Evolutionary conservation across 2,888 invertebrate genomes (phyloP).

Genomic region (Drosophila ustulata): DNA sequence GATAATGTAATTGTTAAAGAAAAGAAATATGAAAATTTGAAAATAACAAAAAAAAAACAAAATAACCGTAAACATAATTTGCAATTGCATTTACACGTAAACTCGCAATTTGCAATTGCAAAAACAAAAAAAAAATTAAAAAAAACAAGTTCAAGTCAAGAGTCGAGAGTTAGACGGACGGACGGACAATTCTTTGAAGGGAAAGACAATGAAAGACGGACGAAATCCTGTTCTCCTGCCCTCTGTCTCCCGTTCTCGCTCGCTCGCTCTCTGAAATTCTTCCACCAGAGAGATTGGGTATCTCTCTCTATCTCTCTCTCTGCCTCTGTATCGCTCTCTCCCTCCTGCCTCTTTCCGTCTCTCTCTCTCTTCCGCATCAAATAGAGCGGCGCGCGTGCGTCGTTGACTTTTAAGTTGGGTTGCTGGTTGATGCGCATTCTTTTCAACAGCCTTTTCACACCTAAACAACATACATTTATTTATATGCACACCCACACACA

Average conservation of each 20-base stretch:
- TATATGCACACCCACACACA: neutral
- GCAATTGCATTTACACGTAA: conserved; percentile 25
- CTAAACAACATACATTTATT: neutral
- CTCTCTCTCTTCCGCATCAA: conserved; percentile 2
- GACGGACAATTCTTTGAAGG: neutral
- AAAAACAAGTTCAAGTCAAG: conserved; percentile 18
- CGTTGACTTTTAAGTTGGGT: neutral
- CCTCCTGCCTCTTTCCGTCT: conserved; percentile 12
- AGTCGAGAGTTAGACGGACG: neutral
- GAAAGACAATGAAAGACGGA: neutral
- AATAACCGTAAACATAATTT: conserved; percentile 29
- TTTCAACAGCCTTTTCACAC: neutral
- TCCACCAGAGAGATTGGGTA: neutral
- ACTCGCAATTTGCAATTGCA: conserved; percentile 9
- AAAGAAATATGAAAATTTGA: conserved; percentile 20
- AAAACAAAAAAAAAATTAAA: conserved; percentile 28
- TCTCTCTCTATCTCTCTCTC: conserved; percentile 2
- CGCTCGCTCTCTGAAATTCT: conserved; percentile 1
- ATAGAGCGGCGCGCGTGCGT: conserved; percentile 28
- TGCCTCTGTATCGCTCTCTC: conserved; percentile 7
- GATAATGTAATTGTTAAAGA: conserved; percentile 60
- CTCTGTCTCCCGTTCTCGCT: conserved; percentile 11
- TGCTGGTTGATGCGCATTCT: conserved; percentile 1
- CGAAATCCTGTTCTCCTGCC: conserved; percentile 1
- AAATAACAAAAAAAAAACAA: conserved; percentile 19